phyloP scores from a whole-genome alignment of 2,797 vertebrate species.

The Allobates femoralis region DNA sequence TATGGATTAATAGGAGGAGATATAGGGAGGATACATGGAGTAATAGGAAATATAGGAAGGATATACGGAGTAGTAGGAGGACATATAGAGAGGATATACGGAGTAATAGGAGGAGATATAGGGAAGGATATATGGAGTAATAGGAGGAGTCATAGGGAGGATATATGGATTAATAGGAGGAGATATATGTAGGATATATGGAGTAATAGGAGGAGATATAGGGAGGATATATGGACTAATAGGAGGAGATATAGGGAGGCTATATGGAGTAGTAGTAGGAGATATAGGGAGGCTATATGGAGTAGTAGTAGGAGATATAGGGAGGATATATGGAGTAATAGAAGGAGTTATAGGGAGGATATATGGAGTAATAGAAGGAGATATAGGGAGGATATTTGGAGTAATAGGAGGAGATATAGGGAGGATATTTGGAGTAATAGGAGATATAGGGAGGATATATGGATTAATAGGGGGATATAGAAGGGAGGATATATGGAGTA shows the following conservation, averaged over 20 bases:
- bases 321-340: background rate
- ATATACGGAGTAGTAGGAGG: background rate
- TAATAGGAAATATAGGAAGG: too few species aligned
- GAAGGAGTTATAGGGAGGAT: background rate
- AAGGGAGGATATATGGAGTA: background rate
- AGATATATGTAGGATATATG: background rate
- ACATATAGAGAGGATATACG: too few species aligned
- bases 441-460: background rate
- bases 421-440: background rate
- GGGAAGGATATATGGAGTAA: background rate
- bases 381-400: background rate
- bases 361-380: background rate
- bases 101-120: background rate
- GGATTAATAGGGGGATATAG: background rate
- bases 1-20: background rate
- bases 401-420: constrained; percentile 1
- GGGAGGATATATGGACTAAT: background rate
- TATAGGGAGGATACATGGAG: background rate
- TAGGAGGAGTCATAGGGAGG: background rate
- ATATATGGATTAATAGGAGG: constrained; percentile 2
- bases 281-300: background rate
- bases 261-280: background rate
- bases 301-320: too few species aligned
- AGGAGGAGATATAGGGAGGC: background rate
- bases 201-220: constrained; percentile 4